Percentiles rank a stretch among this genome's conserved stretches.
These are phyloP conservation scores for Melikaiella ostensackeni DNA, from an alignment of 2,888 invertebrate genomes.

Conservation along the genomic window DNA sequence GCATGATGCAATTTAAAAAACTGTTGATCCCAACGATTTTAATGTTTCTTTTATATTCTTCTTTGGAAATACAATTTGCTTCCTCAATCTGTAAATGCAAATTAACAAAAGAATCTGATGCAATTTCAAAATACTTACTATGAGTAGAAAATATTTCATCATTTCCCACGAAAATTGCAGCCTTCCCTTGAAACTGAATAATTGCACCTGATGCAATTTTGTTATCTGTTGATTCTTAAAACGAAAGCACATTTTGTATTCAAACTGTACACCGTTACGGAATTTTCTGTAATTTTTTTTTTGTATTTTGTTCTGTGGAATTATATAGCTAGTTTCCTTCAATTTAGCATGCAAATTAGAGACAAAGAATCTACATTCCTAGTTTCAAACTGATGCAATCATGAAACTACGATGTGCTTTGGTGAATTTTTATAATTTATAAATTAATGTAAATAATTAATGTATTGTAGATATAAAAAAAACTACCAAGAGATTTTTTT, in stretches of 20 bases:
- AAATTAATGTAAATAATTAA: no score
- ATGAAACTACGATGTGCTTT: no score
- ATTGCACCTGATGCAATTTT: conserved; percentile 1
- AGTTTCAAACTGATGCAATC: no score
- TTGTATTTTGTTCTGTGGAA: not conserved
- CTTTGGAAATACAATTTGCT: not conserved
- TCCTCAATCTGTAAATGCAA: not conserved
- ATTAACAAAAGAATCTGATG: not conserved
- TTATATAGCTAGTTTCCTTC: not conserved
- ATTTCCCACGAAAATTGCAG: not conserved
- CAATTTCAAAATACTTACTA: not conserved
- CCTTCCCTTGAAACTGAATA: not conserved
- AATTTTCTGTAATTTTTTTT: no score
- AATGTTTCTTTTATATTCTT: not conserved
- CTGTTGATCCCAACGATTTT: not conserved
- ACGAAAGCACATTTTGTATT: not conserved
- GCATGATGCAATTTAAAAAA: not conserved
- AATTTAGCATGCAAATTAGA: not conserved
- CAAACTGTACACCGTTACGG: no score
- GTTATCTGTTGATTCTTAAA: not conserved
- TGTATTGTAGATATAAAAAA: no score
- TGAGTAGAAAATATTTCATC: not conserved
- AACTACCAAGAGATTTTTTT: no score
- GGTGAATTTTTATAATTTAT: no score
- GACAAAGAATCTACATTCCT: no score